Evolutionary conservation across 2,888 invertebrate species (phyloP), one percentile per base, ranked within the genome.

Genomic region (Silvanus unidentatus): DNA sequence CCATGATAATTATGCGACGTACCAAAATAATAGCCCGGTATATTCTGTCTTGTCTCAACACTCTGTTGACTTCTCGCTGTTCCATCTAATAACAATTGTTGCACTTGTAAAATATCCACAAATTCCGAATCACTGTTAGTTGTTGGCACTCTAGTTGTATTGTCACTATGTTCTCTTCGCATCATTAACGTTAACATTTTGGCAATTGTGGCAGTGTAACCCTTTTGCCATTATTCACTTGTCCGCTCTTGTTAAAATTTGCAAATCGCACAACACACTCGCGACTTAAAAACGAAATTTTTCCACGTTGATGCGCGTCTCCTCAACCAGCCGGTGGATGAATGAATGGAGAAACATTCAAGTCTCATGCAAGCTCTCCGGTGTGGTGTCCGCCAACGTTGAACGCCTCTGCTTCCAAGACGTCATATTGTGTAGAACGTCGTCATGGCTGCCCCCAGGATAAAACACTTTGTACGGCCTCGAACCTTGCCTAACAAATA

Each of bases 31-130:
- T 22, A 22, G 8, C 22, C 22, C 8, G 22, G 22, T 22, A 22
- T 22, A 22, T 22, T 22, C n/a, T n/a, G n/a, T n/a, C n/a, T n/a
- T n/a, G n/a, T n/a, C n/a, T n/a, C n/a, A n/a, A n/a, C n/a, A n/a
- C n/a, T n/a, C n/a, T n/a, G n/a, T n/a, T n/a, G n/a, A n/a, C n/a
- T n/a, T n/a, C n/a, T n/a, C n/a, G n/a, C n/a, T n/a, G n/a, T n/a
- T n/a, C 13, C 16, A 47, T 52, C 54, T 16, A 55, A 40, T 4
- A 55, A 51, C 41, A 55, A 43, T 50, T 63, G 53, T 59, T 86
- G 86, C 69, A 88, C 88, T 69, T 88, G 88, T 45, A 88, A 79
- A 62, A 88, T 88, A 73, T 88, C 88, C 69, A 88, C 87, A 73
- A 86, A 88, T 74, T 88, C 88, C 73, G 84, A 84, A 45, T 42